A percentile compares a stretch with the other conserved stretches of the same genome.
Conservation (phyloP, 2,888 invertebrate genomes). For the Nysson spinosus region DNA sequence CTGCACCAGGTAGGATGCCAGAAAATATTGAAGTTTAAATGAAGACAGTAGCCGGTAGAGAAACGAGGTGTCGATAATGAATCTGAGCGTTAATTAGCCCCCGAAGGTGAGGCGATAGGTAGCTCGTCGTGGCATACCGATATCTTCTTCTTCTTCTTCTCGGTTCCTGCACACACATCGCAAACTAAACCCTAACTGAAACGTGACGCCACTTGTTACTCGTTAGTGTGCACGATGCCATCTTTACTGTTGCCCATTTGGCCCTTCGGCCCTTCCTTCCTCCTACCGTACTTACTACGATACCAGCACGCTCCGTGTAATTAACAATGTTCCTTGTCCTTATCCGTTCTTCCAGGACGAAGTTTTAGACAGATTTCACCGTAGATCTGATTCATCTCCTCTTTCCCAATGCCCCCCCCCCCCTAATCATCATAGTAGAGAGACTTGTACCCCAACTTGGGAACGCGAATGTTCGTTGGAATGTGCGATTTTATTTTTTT, state of each 20-base stretch:
- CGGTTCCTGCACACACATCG: constrained; percentile 35
- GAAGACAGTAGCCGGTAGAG: constrained; percentile 63
- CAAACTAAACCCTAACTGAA: constrained; percentile 71
- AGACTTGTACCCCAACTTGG: too few species aligned
- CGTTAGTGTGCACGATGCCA: constrained; percentile 74
- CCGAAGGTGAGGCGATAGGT: constrained; percentile 68
- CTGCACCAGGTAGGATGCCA: constrained; percentile 14
- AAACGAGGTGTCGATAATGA: constrained; percentile 73
- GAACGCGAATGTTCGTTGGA: too few species aligned
- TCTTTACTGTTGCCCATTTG: constrained; percentile 62
- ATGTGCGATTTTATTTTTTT: too few species aligned
- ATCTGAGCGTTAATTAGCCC: constrained; percentile 74
- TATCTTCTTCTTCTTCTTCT: constrained; percentile 58
- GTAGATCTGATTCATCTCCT: constrained; percentile 25
- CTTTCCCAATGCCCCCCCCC: background rate
- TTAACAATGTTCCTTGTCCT: constrained; percentile 66
- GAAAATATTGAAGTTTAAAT: constrained; percentile 60
- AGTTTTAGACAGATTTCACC: constrained; percentile 40
- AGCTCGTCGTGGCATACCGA: constrained; percentile 73
- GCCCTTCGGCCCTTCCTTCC: constrained; percentile 49
- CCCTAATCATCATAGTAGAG: too few species aligned
- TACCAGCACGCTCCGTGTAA: constrained; percentile 64
- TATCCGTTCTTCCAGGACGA: constrained; percentile 24
- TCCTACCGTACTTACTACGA: constrained; percentile 60
- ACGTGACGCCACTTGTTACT: constrained; percentile 73